Percentiles rank a stretch among this genome's conserved stretches.
phyloP scores from a whole-genome alignment of 1,140 invertebrate genomes.

The Drosophila virilis region DNA sequence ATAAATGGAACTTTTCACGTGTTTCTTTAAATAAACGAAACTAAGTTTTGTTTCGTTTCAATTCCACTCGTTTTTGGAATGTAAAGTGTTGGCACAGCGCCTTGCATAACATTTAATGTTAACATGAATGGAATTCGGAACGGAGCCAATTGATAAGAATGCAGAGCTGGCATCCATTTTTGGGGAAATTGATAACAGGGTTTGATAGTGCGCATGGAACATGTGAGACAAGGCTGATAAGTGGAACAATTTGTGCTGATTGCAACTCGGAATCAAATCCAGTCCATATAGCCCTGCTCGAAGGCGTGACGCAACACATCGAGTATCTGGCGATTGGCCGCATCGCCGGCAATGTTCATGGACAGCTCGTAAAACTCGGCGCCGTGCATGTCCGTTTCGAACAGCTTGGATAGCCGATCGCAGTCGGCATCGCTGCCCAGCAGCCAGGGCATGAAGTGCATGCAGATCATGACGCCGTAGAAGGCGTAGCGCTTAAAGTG shows the following conservation, averaged over 20 bases:
- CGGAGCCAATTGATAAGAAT: not conserved
- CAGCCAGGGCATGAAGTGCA: conserved; percentile 80
- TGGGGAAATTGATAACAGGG: not conserved
- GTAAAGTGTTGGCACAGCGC: not conserved
- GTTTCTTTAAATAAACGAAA: not conserved
- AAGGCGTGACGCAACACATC: conserved; percentile 58
- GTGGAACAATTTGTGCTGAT: not conserved
- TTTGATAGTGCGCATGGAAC: not conserved
- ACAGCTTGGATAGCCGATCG: conserved; percentile 59
- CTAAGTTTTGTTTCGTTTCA: too few relatives aligned
- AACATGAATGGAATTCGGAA: not conserved
- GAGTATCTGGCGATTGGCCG: conserved; percentile 64
- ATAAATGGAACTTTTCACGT: not conserved
- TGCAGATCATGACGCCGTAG: conserved; percentile 72
- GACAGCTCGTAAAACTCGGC: conserved; percentile 61
- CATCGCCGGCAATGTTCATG: conserved; percentile 68
- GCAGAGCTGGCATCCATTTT: too few relatives aligned
- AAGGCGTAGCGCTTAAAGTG: conserved; percentile 77
- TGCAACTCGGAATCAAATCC: conserved; percentile 28
- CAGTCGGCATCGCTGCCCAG: conserved; percentile 62
- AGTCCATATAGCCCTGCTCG: conserved; percentile 78
- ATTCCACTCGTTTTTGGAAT: not conserved
- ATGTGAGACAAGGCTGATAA: not conserved
- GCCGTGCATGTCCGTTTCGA: conserved; percentile 70
- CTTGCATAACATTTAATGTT: not conserved